Evolutionary conservation across 2,888 invertebrate genomes (phyloP).

Genomic region (Drepanosiphum platanoidis): DNA sequence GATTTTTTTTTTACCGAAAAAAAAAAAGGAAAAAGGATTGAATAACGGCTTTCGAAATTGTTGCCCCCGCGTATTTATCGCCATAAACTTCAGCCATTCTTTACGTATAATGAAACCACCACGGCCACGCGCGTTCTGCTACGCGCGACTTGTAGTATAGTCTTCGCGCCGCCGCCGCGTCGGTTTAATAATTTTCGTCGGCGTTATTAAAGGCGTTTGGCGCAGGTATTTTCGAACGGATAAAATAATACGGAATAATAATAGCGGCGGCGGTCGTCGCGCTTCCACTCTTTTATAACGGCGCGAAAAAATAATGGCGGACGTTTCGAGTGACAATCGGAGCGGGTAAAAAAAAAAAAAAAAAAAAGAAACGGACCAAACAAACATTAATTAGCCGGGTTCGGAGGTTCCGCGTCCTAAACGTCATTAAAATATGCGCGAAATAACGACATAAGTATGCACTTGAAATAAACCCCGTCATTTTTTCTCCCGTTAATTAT

Average conservation of each 20-base stretch:
- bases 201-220: constrained; percentile 49
- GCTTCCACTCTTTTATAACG: not conserved
- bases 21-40: constrained; percentile 25
- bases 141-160: not conserved
- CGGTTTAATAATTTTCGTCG: constrained; percentile 30
- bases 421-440: constrained; percentile 38
- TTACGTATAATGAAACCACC: constrained; percentile 30
- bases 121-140: not conserved
- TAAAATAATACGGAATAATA: constrained; percentile 37
- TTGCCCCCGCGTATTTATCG: constrained; percentile 36
- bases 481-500: constrained; percentile 6
- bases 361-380: constrained; percentile 33
- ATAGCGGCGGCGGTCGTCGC: not conserved
- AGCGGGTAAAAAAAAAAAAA: not conserved
- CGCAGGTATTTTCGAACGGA: constrained; percentile 42
- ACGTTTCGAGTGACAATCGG: constrained; percentile 10
- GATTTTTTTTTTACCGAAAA: not conserved
- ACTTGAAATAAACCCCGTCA: not conserved
- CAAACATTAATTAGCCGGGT: constrained; percentile 37
- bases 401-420: constrained; percentile 1
- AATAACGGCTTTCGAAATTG: constrained; percentile 43
- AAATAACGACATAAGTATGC: constrained; percentile 10
- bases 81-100: constrained; percentile 38
- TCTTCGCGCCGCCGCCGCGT: not conserved
- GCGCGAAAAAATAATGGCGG: constrained; percentile 16